phyloP scores from a whole-genome alignment of 2,797 vertebrate genomes.

The Pseudotriccus pelzelni region DNA sequence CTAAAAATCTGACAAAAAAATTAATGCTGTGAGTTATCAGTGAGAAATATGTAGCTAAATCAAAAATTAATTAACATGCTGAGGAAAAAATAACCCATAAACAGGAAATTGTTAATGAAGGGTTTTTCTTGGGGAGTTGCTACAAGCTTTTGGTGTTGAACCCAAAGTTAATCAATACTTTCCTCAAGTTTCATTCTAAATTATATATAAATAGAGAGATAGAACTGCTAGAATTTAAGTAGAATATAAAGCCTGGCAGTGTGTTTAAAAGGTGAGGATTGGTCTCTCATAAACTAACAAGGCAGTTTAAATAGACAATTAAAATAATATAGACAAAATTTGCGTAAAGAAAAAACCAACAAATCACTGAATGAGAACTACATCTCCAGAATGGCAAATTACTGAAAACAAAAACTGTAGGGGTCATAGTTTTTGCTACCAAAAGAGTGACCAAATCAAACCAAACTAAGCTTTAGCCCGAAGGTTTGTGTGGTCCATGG shows the following conservation, averaged over 20 bases:
- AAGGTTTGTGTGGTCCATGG: background rate
- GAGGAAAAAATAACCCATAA: background rate
- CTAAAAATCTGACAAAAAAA: constrained; percentile 22
- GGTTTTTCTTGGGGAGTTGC: background rate
- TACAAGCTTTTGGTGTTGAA: background rate
- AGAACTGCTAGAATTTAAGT: background rate
- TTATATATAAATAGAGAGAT: background rate
- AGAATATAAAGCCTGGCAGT: background rate
- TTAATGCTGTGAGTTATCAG: constrained; percentile 7
- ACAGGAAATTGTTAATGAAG: background rate
- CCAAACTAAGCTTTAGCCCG: background rate
- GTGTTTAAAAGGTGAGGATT: background rate
- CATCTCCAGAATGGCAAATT: background rate
- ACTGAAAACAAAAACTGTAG: background rate
- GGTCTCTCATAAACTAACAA: background rate
- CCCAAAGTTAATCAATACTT: background rate
- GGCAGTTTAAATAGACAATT: background rate
- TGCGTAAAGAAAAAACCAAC: background rate
- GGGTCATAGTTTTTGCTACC: background rate
- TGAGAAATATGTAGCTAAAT: constrained; percentile 5
- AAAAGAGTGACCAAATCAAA: background rate
- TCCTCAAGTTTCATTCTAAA: background rate
- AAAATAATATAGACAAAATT: background rate
- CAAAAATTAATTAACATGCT: background rate
- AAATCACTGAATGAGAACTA: background rate